These are phyloP conservation scores for Carposina sasakii DNA, from an alignment of 1,140 invertebrate genomes.

Conservation along the genomic window DNA sequence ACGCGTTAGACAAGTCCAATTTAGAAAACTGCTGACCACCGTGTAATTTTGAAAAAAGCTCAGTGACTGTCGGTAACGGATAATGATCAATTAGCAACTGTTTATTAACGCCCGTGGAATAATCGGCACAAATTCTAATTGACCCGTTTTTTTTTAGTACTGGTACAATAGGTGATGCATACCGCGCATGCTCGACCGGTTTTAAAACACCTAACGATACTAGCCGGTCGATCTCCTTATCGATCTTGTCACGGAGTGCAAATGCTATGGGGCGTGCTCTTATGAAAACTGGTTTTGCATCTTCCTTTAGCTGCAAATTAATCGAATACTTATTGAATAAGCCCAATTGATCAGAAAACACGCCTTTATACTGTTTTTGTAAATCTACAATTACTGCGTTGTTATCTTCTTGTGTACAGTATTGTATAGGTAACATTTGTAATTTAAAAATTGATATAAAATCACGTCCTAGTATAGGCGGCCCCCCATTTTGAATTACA, in stretches of 20 bases:
- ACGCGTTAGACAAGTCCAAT: not conserved
- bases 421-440: not conserved
- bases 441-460: conserved; percentile 1
- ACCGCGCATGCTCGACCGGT: not conserved
- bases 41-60: conserved; percentile 1
- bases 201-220: not conserved
- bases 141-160: not conserved
- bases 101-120: not conserved
- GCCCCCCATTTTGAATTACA: not conserved
- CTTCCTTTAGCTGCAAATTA: not conserved
- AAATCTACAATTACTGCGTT: not conserved
- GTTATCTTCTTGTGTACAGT: not conserved
- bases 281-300: not conserved
- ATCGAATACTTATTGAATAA: not conserved
- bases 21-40: not conserved
- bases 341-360: not conserved
- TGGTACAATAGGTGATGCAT: no score
- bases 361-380: not conserved
- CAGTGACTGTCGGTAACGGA: not conserved
- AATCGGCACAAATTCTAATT: not conserved
- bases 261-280: not conserved
- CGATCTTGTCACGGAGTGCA: not conserved
- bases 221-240: not conserved
- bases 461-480: not conserved
- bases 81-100: not conserved